Conservation (phyloP, 2,888 invertebrate genomes). For the Calephelis perditalis region DNA sequence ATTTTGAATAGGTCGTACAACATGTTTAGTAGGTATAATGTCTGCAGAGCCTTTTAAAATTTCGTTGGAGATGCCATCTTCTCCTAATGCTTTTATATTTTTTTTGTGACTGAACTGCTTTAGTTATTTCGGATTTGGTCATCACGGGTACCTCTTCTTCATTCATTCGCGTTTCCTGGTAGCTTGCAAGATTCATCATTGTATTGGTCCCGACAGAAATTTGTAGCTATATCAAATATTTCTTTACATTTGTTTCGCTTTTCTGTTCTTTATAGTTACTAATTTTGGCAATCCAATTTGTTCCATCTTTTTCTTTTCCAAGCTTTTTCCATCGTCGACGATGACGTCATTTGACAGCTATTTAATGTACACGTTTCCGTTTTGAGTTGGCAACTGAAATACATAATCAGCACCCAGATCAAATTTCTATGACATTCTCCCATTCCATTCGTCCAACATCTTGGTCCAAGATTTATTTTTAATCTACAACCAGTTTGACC, state of each 20-base stretch:
- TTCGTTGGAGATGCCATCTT: constrained; percentile 25
- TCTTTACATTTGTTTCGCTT: constrained; percentile 15
- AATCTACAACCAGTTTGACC: constrained; percentile 1
- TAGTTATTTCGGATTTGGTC: constrained; percentile 17
- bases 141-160: constrained; percentile 14
- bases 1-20: constrained; percentile 26
- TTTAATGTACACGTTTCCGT: too few relatives aligned
- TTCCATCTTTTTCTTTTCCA: constrained; percentile 10
- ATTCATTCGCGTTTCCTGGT: background rate
- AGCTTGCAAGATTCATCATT: constrained; percentile 3
- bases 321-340: constrained; percentile 14
- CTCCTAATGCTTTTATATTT: constrained; percentile 15
- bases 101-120: constrained; percentile 16
- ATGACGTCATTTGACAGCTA: background rate
- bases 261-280: constrained; percentile 15
- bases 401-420: too few relatives aligned
- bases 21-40: constrained; percentile 5
- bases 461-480: background rate
- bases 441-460: too few relatives aligned
- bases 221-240: constrained; percentile 18
- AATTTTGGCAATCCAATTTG: constrained; percentile 15
- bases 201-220: constrained; percentile 18
- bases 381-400: background rate
- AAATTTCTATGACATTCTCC: too few relatives aligned
- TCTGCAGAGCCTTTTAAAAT: constrained; percentile 18